Evolutionary conservation across 1,140 invertebrate species (phyloP), one percentile per base, ranked within the genome.

Genomic region (Harpegnathos saltator): DNA sequence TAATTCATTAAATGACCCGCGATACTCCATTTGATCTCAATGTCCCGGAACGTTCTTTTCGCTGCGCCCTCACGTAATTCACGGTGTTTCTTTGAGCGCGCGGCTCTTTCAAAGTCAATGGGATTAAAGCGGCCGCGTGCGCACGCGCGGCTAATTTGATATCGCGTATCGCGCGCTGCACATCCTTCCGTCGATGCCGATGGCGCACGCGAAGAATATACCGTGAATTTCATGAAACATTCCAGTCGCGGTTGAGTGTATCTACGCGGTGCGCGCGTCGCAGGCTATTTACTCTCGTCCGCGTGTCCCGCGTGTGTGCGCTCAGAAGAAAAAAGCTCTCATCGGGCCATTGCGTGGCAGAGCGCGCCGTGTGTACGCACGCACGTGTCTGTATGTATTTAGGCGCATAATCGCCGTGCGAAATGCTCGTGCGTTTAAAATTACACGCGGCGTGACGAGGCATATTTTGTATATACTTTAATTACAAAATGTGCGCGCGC

Each of bases 61-160:
- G 58, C 56, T 85, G 24, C n/a, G 52, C 48, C n/a, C n/a, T 11
- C 62, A 68, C 17, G 66, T 68, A 63, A 82, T 85, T 83, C 62
- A 65, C 69, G 59, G 33, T 29, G 66, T 44, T 83, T 82, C 86
- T 89, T 88, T 88, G 84, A 89, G 33, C 72, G 33, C 72, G 59
- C 48, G 4, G 33, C 82, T 84, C 83, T 82, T 83, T n/a, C n/a
- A 54, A 78, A 83, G 58, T 85, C 84, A 88, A 88, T 86, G 66
- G 82, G 83, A 87, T 89, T 87, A 85, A 89, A 85, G 75, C 80
- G 72, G 61, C 71, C 65, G 69, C 65, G 77, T 11, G 54, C 56
- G 80, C 88, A 86, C 73, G 50, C 52, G 81, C 38, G 50, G 52
- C 54, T 89, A 86, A 89, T 89, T 89, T 68, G 75, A 87, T 85